These are phyloP conservation scores for Hofmannophila pseudospretella DNA, from an alignment of 2,888 invertebrate genomes.

Conservation along the genomic window DNA sequence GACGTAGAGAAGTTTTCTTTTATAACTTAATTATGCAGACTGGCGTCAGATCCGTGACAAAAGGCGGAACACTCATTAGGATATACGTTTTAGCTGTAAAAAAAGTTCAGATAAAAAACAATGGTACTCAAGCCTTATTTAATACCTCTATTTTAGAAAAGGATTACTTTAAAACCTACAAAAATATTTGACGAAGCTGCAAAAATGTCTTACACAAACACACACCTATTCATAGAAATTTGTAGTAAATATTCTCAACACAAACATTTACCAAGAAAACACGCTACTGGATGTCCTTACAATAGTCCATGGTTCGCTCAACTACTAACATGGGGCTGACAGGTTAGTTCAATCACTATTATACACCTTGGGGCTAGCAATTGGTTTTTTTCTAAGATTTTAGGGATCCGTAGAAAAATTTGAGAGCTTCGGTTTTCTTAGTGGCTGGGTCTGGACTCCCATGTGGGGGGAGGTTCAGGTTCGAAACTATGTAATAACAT, in stretches of 20 bases:
- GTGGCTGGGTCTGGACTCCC: no score
- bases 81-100: no score
- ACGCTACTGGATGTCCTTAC: slow-evolving; percentile 69
- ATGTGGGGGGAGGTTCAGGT: no score
- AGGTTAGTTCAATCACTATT: slow-evolving; percentile 76
- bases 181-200: slow-evolving; percentile 47
- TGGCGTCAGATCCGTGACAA: no score
- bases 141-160: slow-evolving; percentile 18
- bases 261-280: slow-evolving; percentile 74
- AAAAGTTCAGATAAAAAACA: no score
- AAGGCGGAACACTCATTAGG: no score
- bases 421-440: no score
- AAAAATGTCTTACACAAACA: slow-evolving; percentile 51
- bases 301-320: slow-evolving; percentile 64
- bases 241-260: slow-evolving; percentile 65
- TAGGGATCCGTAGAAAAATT: no score
- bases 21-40: no score
- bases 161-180: slow-evolving; percentile 37
- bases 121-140: no score
- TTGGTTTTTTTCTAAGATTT: slow-evolving; percentile 62
- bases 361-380: slow-evolving; percentile 64
- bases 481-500: no score
- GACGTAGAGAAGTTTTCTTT: no score
- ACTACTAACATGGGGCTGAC: slow-evolving; percentile 77
- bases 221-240: slow-evolving; percentile 43